Evolutionary conservation across 2,113 vertebrate genomes (phyloP).

Genomic region (Galemys pyrenaicus): DNA sequence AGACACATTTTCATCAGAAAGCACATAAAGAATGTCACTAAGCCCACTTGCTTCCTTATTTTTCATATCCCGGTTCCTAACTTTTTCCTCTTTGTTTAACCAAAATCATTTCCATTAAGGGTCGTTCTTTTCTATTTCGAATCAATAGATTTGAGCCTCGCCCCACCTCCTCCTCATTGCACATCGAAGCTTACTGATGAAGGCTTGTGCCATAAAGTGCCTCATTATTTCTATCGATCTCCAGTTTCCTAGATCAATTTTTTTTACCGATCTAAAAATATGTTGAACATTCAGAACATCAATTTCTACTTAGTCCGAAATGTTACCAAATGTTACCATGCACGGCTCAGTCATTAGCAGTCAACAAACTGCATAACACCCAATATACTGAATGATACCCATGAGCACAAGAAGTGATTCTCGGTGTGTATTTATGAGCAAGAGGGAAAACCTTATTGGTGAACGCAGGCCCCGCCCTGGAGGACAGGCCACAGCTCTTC

Average conservation of each 20-base stretch:
- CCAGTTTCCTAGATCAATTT: background rate
- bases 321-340: background rate
- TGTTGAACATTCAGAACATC: background rate
- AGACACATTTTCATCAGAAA: background rate
- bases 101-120: background rate
- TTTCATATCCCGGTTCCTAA: background rate
- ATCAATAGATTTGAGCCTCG: background rate
- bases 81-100: background rate
- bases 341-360: background rate
- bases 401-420: too few species aligned
- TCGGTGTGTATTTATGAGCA: background rate
- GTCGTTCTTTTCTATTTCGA: background rate
- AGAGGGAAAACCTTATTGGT: background rate
- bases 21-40: background rate
- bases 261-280: background rate
- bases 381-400: background rate
- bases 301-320: background rate
- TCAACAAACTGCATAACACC: background rate
- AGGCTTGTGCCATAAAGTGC: background rate
- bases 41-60: background rate
- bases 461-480: rapidly evolving
- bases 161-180: background rate
- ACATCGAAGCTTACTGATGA: background rate
- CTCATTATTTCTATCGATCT: background rate
- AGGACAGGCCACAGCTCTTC: background rate